These are phyloP conservation scores for Sphyrna mokarran DNA, from an alignment of 2,113 vertebrate genomes.

Conservation along the genomic window DNA sequence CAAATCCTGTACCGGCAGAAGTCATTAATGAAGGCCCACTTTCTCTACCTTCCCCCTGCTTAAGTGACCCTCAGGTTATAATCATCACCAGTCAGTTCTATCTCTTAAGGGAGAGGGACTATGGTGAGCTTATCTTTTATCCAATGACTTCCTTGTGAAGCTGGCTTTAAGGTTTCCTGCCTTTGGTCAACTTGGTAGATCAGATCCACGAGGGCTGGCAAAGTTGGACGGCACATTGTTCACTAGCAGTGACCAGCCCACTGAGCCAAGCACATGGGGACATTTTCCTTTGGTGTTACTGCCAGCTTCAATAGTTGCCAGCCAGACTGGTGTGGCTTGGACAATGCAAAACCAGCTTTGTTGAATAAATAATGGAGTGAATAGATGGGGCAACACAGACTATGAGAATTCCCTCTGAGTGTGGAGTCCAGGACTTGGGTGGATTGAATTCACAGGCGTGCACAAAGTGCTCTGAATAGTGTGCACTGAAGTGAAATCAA, in stretches of 20 bases:
- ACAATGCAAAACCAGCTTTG: not conserved
- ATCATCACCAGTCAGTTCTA: too few relatives aligned
- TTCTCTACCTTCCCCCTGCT: too few relatives aligned
- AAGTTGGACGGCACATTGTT: not conserved
- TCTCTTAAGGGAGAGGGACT: too few relatives aligned
- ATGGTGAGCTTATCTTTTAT: too few relatives aligned
- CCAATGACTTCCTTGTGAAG: not conserved
- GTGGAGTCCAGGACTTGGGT: not conserved
- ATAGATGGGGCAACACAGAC: not conserved
- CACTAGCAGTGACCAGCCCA: not conserved
- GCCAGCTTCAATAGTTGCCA: not conserved
- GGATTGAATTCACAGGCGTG: not conserved
- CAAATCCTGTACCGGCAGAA: too few relatives aligned
- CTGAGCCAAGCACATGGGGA: not conserved
- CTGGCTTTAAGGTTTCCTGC: not conserved
- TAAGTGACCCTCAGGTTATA: too few relatives aligned
- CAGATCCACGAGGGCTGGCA: not conserved
- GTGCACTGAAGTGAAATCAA: not conserved
- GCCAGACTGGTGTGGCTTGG: not conserved
- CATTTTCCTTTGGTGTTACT: not conserved
- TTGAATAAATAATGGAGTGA: not conserved
- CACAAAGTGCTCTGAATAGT: not conserved
- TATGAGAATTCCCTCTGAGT: not conserved
- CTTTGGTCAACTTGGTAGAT: not conserved
- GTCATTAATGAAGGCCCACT: too few relatives aligned